phyloP scores from a whole-genome alignment of 2,888 invertebrate species.

The Rhopalosiphum nymphaeae region DNA sequence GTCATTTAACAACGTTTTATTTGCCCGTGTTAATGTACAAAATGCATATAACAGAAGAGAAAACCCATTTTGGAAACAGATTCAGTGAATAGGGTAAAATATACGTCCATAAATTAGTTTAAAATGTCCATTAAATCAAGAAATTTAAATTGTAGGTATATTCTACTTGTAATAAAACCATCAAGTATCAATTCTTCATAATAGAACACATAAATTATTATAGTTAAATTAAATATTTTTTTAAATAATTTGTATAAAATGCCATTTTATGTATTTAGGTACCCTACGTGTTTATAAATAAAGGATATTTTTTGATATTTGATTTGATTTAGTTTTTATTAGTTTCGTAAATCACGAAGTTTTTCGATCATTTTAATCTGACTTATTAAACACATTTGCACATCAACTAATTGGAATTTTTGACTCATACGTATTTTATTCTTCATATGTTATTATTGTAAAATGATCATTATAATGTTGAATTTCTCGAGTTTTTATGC shows the following conservation, averaged over 20 bases:
- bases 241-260: not conserved
- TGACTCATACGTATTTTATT: not conserved
- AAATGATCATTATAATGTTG: not conserved
- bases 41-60: not conserved
- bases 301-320: not conserved
- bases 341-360: not conserved
- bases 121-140: not conserved
- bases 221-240: not conserved
- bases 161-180: no score
- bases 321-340: not conserved
- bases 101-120: not conserved
- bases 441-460: not conserved
- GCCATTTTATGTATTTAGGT: not conserved
- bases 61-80: not conserved
- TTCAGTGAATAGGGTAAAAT: not conserved
- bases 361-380: not conserved
- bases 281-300: not conserved
- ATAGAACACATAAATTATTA: not conserved
- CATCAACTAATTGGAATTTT: not conserved
- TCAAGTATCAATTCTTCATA: not conserved
- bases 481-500: not conserved
- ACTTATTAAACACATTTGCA: not conserved
- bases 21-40: constrained; percentile 15
- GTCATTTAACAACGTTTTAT: constrained; percentile 20
- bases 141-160: not conserved